Evolutionary conservation across 2,797 vertebrate genomes (phyloP), one percentile per base, ranked within the genome.

Genomic region (Malurus leucopterus): DNA sequence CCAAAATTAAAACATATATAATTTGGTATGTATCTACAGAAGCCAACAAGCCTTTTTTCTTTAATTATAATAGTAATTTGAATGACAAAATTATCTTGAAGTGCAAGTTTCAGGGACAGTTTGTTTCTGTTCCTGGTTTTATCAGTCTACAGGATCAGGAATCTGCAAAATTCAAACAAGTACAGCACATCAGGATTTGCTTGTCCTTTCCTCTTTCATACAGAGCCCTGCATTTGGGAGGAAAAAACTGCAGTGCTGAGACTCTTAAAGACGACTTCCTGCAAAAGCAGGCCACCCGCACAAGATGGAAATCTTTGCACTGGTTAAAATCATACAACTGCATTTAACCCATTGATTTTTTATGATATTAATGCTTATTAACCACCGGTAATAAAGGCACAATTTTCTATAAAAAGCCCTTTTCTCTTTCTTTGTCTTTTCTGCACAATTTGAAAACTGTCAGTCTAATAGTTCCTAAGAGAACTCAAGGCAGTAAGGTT

Each of bases 391-490:
- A 92, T 95, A 90, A 77, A 92, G 86, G 89, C 22, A 77, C 72
- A 76, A 88, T 91, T 93, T 94, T 91, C 94, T 89, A 89, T 86
- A 92, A 95, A 94, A 63, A 92, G 92, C 79, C 69, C 59, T 78
- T 92, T 92, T 89, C 68, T 72, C 92, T 94, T 91, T 91, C 95
- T 95, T 92, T 89, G 95, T 84, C 93, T 95, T 94, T 91, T 83
- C 92, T 88, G 78, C 72, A 93, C 73, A 90, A 85, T 94, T 92
- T 94, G 79, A 92, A 90, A 93, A 88, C 87, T 87, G 84, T 93
- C 94, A 91, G 86, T 78, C 44, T 92, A 91, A 95, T 75, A 92
- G 96, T 96, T 94, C 93, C 96, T 95, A 89, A 88, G 95, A 95
- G 93, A 96, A 95, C 93, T 85, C 92, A 58, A 72, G 88, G 94